phyloP scores from a whole-genome alignment of 30 jellyfish, hydroid and myxozoan genomes.

The Hydractinia symbiolongicarpus region DNA sequence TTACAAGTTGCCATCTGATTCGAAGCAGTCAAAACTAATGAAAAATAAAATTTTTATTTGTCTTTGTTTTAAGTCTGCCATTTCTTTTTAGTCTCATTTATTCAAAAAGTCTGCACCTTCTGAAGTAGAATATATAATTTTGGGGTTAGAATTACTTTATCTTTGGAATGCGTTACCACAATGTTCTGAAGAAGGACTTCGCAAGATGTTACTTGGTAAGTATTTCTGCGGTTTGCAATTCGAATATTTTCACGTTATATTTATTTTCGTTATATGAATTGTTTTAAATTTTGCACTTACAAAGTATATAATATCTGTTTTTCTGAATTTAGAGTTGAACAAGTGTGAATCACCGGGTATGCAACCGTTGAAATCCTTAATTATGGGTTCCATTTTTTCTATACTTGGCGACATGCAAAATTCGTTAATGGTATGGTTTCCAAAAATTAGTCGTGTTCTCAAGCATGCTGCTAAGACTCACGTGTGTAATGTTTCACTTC shows the following conservation, averaged over 20 bases:
- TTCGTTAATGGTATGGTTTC: constrained; percentile 54
- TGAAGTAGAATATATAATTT: constrained; percentile 48
- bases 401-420: constrained; percentile 40
- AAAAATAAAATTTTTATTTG: not conserved
- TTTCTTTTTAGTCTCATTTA: constrained; percentile 46
- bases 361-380: constrained; percentile 75
- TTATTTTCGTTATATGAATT: not conserved
- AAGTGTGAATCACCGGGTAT: constrained; percentile 42
- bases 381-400: constrained; percentile 68
- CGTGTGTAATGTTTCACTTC: not conserved
- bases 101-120: constrained; percentile 65
- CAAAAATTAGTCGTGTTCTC: not conserved
- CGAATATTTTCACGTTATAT: not conserved
- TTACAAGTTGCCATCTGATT: no score
- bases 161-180: constrained; percentile 84
- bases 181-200: constrained; percentile 44
- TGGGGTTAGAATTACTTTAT: constrained; percentile 59
- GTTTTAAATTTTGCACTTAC: not conserved
- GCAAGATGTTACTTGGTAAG: constrained; percentile 59
- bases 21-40: not conserved
- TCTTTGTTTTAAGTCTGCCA: not conserved
- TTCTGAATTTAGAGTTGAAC: constrained; percentile 43
- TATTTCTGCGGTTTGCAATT: not conserved
- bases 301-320: not conserved
- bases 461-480: not conserved